Evolutionary conservation across 2,888 invertebrate genomes (phyloP), one percentile per base, ranked within the genome.

Genomic region (Morinoia aosen): DNA sequence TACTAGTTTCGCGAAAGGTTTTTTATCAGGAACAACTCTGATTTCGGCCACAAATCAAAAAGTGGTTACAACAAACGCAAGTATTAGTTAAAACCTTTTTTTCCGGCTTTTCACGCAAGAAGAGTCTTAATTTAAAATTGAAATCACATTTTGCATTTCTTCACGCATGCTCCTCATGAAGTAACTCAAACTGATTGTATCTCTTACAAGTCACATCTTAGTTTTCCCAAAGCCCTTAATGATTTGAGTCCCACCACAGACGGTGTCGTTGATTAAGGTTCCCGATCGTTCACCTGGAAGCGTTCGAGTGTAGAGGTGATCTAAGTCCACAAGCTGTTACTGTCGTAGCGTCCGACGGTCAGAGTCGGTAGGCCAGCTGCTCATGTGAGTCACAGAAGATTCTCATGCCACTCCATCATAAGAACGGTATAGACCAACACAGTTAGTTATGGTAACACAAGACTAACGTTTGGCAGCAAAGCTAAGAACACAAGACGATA

Each of bases 391-490:
- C 76, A 76, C 76, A 76, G 90, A 90, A 40, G 90, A 16, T 90
- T 76, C 76, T 48, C 90, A 90, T 90, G 90, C 90, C 90, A 90
- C 90, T 90, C 90, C 90, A 76, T 76, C 76, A 16, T 39, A 90
- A 90, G 40, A 90, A 90, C 93, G 58, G 93, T 93, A 48, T 57
- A 93, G 93, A 93, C 93, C 93, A 93, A 93, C 93, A 93, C 33
- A 57, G 56, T 56, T 93, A 48, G 58, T 93, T 93, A 93, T 93
- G 33, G 93, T 93, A 93, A 93, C 93, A 93, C 93, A 93, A 93
- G 93, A 93, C 93, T 93, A 93, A 93, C 57, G 58, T 93, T 25
- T 93, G 56, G 93, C 93, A 93, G 56, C 57, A 93, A 93, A 93
- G 93, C 93, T 93, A 93, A 93, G 48, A 93, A 93, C 91, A 91